Conservation (phyloP, 2,888 invertebrate species). For the Drosophila nr. perissopoda region DNA sequence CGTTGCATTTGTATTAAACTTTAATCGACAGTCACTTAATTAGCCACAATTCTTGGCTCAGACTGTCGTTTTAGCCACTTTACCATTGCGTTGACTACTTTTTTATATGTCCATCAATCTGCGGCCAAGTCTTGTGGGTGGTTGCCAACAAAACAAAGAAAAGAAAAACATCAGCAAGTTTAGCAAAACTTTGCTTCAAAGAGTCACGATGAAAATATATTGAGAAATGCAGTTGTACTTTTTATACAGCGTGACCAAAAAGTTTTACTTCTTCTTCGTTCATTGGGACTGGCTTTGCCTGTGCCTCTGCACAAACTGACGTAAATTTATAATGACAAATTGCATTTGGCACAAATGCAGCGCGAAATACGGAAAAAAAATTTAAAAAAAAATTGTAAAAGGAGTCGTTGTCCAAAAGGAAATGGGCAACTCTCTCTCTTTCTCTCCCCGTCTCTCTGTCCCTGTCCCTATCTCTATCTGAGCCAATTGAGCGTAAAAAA, state of each 20-base stretch:
- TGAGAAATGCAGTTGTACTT: slow-evolving; percentile 65
- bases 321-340: slow-evolving; percentile 83
- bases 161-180: slow-evolving; percentile 26
- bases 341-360: slow-evolving; percentile 76
- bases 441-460: neutral
- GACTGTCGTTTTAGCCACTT: slow-evolving; percentile 51
- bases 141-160: slow-evolving; percentile 27
- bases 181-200: slow-evolving; percentile 50
- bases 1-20: slow-evolving; percentile 68
- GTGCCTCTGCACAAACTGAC: slow-evolving; percentile 76
- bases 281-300: slow-evolving; percentile 34
- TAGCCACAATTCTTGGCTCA: slow-evolving; percentile 43
- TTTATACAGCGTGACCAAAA: slow-evolving; percentile 31
- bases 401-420: slow-evolving; percentile 18
- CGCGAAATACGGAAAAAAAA: slow-evolving; percentile 32
- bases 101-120: slow-evolving; percentile 77
- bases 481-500: slow-evolving; percentile 78
- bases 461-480: neutral
- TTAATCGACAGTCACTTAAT: slow-evolving; percentile 72
- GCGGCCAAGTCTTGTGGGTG: slow-evolving; percentile 47
- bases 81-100: slow-evolving; percentile 70
- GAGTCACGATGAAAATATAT: slow-evolving; percentile 68
- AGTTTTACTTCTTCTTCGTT: slow-evolving; percentile 15
- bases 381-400: slow-evolving; percentile 6
- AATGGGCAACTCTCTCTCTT: neutral